These are phyloP conservation scores for Heterotis niloticus DNA, from an alignment of 2,113 vertebrate genomes.

Conservation along the genomic window DNA sequence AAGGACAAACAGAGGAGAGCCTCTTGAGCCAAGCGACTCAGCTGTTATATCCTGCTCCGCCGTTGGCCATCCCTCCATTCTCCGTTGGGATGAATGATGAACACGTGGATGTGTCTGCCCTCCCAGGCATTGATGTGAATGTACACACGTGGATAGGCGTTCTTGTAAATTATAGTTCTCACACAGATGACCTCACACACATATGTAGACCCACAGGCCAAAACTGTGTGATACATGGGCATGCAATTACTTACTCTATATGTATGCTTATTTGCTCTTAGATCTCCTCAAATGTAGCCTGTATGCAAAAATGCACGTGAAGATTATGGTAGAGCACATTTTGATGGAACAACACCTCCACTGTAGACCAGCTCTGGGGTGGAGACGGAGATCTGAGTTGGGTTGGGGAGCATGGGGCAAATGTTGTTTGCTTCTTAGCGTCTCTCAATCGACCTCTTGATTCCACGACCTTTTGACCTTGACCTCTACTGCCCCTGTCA, in stretches of 20 bases:
- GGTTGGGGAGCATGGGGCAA: too few species aligned
- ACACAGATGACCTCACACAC: neutral
- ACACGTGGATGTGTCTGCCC: neutral
- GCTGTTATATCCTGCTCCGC: too few species aligned
- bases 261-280: too few species aligned
- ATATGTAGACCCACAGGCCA: neutral
- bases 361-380: neutral
- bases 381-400: neutral
- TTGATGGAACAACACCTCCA: neutral
- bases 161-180: neutral
- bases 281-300: too few species aligned
- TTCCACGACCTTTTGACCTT: neutral
- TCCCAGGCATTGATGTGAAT: neutral
- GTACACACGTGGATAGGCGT: neutral
- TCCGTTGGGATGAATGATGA: too few species aligned
- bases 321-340: neutral
- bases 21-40: too few species aligned
- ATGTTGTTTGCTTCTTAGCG: too few species aligned
- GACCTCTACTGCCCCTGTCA: neutral
- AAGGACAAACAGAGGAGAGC: too few species aligned
- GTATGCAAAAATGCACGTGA: too few species aligned
- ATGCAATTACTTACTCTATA: too few species aligned
- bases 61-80: too few species aligned
- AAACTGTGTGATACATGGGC: neutral
- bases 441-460: neutral